A percentile compares a stretch with the other conserved stretches of the same genome.
phyloP scores from a whole-genome alignment of 2,113 vertebrate genomes.

The Leptosomus discolor region DNA sequence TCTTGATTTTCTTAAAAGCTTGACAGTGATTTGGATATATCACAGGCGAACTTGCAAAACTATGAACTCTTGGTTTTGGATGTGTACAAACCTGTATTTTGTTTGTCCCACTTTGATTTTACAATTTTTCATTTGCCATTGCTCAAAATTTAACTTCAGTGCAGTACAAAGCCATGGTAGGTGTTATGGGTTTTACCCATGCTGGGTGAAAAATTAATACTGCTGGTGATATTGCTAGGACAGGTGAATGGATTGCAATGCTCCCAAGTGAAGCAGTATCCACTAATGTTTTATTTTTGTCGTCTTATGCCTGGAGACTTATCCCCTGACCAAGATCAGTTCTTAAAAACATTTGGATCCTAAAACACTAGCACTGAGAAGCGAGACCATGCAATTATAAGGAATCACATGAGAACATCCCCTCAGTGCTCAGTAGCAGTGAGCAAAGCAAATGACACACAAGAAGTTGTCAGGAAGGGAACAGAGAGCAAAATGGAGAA shows the following conservation, averaged over 20 bases:
- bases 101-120: not conserved
- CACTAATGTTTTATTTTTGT: not conserved
- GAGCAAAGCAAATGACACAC: not conserved
- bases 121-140: not conserved
- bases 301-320: not conserved
- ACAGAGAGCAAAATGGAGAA: not conserved
- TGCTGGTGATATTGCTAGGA: not conserved
- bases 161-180: not conserved
- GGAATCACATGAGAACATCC: not conserved
- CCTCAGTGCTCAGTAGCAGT: not conserved
- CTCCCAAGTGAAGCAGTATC: not conserved
- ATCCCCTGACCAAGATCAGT: not conserved
- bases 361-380: not conserved
- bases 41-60: not conserved
- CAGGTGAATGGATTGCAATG: not conserved
- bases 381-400: not conserved
- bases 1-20: not conserved
- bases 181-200: fast-evolving
- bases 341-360: not conserved
- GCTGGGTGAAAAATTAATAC: not conserved
- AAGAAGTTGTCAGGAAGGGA: not conserved
- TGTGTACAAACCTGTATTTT: not conserved
- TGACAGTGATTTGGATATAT: not conserved
- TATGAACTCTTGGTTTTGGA: not conserved
- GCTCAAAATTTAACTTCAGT: not conserved